Conservation (phyloP, 2,113 vertebrate genomes). For the Cervus canadensis region DNA sequence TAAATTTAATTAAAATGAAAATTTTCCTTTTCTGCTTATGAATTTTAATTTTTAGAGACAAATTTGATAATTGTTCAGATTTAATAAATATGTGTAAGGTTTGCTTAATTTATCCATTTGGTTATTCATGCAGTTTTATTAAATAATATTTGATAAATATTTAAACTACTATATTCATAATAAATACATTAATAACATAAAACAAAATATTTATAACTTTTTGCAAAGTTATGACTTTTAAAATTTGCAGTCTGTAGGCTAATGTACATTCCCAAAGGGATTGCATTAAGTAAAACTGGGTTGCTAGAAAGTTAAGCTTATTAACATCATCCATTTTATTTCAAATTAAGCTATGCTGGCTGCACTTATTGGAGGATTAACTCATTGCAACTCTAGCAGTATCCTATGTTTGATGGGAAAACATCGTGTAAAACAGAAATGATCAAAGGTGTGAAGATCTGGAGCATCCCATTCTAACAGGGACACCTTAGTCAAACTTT, state of each 20-base stretch:
- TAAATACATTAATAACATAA: neutral
- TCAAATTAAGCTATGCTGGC: slow-evolving; percentile 49
- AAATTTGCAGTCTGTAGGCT: neutral
- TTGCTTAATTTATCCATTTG: neutral
- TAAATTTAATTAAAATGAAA: neutral
- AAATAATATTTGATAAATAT: neutral
- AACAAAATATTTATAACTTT: neutral
- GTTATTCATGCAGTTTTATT: neutral
- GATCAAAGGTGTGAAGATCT: slow-evolving; percentile 1
- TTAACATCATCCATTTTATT: slow-evolving; percentile 57
- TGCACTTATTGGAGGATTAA: slow-evolving; percentile 47
- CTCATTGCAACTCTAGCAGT: slow-evolving; percentile 51
- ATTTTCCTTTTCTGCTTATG: neutral
- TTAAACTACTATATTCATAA: neutral
- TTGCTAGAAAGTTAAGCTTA: slow-evolving; percentile 53
- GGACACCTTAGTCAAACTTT: neutral
- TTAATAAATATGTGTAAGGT: neutral
- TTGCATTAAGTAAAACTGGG: neutral
- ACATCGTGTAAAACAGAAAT: slow-evolving; percentile 18
- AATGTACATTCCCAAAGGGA: slow-evolving; percentile 2
- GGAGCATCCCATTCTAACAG: neutral
- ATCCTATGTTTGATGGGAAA: slow-evolving; percentile 29
- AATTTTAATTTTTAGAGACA: neutral
- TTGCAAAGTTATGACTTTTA: neutral
- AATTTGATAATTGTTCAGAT: neutral